Evolutionary conservation across 2,888 invertebrate species (phyloP).

Genomic region (Drosophila macrothrix): DNA sequence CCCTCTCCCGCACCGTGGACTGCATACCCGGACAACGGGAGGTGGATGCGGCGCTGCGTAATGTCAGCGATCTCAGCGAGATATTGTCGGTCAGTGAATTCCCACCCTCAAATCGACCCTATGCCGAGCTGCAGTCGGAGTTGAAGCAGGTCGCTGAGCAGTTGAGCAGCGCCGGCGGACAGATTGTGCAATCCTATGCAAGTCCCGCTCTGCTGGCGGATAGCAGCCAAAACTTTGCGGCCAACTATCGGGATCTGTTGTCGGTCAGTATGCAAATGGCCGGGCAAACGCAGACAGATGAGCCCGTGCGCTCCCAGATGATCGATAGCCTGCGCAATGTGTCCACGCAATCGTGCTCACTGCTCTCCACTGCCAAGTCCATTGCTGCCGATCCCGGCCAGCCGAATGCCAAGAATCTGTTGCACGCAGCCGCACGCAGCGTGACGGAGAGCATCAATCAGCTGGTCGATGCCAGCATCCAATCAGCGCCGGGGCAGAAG

Average conservation of each 20-base stretch:
- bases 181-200: slow-evolving; percentile 92
- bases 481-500: slow-evolving; percentile 97
- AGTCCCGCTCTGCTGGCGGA: slow-evolving; percentile 90
- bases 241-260: slow-evolving; percentile 91
- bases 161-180: slow-evolving; percentile 93
- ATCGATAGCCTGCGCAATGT: slow-evolving; percentile 94
- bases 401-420: slow-evolving; percentile 95
- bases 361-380: slow-evolving; percentile 94
- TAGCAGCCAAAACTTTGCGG: slow-evolving; percentile 91
- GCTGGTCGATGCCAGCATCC: slow-evolving; percentile 90
- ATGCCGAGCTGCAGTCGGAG: slow-evolving; percentile 93
- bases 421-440: slow-evolving; percentile 94
- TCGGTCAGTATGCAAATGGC: slow-evolving; percentile 94
- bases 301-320: slow-evolving; percentile 91
- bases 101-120: slow-evolving; percentile 90
- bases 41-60: slow-evolving; percentile 94
- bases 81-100: slow-evolving; percentile 91
- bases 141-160: slow-evolving; percentile 93
- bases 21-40: slow-evolving; percentile 97
- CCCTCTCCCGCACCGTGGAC: slow-evolving; percentile 89
- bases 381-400: slow-evolving; percentile 95
- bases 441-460: slow-evolving; percentile 97
- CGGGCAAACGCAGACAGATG: slow-evolving; percentile 90
- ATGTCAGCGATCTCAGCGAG: slow-evolving; percentile 91
- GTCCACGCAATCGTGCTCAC: slow-evolving; percentile 93